Percentiles rank a stretch among this genome's conserved stretches.
These are phyloP conservation scores for Mesodorylaimus sp. DNA, from an alignment of 2,888 invertebrate genomes.

Conservation along the genomic window DNA sequence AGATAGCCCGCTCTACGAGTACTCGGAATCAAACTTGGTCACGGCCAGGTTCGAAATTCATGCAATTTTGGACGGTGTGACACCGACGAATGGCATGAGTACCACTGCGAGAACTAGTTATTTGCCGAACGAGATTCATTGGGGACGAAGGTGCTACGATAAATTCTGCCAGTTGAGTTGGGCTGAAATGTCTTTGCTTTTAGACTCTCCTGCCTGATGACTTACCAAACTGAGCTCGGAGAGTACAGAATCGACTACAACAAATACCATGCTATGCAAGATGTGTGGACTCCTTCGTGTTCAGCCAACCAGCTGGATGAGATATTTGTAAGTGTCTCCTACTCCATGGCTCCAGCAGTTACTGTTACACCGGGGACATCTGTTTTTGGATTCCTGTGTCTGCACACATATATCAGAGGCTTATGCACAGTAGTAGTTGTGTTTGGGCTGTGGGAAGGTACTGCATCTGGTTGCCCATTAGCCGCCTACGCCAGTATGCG, in stretches of 20 bases:
- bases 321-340: too few relatives aligned
- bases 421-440: too few relatives aligned
- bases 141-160: constrained; percentile 9
- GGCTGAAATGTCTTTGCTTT: too few relatives aligned
- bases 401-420: too few relatives aligned
- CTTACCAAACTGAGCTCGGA: constrained; percentile 43
- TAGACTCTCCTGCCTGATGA: constrained; percentile 38
- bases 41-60: constrained; percentile 81
- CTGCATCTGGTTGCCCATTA: too few relatives aligned
- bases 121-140: constrained; percentile 24
- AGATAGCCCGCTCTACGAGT: constrained; percentile 64
- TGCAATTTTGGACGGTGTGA: constrained; percentile 73
- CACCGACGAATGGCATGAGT: constrained; percentile 56
- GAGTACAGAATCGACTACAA: constrained; percentile 52
- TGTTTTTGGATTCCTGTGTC: too few relatives aligned
- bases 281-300: constrained; percentile 71
- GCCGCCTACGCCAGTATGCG: too few relatives aligned
- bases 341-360: too few relatives aligned
- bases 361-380: too few relatives aligned
- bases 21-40: constrained; percentile 73
- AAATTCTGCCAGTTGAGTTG: too few relatives aligned
- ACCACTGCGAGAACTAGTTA: constrained; percentile 34
- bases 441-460: too few relatives aligned
- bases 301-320: constrained; percentile 57
- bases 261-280: constrained; percentile 69